A percentile compares a stretch with the other conserved stretches of the same genome.
Conservation (phyloP, 1,140 invertebrate species). For the Drosophila novamexicana region DNA sequence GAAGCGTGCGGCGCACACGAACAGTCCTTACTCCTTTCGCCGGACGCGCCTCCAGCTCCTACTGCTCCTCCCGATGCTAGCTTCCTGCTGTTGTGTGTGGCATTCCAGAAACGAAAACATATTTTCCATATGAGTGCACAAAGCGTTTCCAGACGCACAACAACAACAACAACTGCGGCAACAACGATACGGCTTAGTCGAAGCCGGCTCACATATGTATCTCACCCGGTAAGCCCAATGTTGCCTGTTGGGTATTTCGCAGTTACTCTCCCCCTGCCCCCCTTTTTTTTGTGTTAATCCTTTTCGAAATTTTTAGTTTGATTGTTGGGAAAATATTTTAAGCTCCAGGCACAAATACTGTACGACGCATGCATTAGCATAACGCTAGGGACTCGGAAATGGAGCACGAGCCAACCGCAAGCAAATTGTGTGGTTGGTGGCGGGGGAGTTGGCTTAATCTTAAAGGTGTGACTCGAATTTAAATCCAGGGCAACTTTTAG, state of each 20-base stretch:
- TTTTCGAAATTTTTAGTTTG: conserved; percentile 77
- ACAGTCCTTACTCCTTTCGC: conserved; percentile 7
- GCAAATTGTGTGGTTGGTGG: background rate
- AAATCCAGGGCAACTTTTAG: background rate
- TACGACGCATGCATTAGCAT: conserved; percentile 62
- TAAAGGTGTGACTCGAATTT: background rate
- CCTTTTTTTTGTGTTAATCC: conserved; percentile 63
- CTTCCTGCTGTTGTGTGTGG: conserved; percentile 48
- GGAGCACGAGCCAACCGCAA: background rate
- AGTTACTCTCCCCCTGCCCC: background rate
- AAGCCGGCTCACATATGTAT: conserved; percentile 41
- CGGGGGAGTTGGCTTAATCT: background rate
- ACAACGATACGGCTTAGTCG: conserved; percentile 30
- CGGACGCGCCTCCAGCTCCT: background rate
- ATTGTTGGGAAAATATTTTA: conserved; percentile 77
- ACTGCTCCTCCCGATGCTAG: background rate
- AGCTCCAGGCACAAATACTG: conserved; percentile 54
- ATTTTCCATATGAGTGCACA: conserved; percentile 79
- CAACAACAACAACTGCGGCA: conserved; percentile 22
- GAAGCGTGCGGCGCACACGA: conserved; percentile 60
- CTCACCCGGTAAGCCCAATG: conserved; percentile 25
- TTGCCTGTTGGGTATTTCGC: conserved; percentile 40
- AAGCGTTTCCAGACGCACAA: conserved; percentile 65
- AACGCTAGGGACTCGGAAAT: conserved; percentile 17
- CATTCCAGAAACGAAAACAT: conserved; percentile 79